Percentiles rank a stretch among this genome's conserved stretches.
These are phyloP conservation scores for Prosapia bicincta DNA, from an alignment of 2,888 invertebrate genomes.

Conservation along the genomic window DNA sequence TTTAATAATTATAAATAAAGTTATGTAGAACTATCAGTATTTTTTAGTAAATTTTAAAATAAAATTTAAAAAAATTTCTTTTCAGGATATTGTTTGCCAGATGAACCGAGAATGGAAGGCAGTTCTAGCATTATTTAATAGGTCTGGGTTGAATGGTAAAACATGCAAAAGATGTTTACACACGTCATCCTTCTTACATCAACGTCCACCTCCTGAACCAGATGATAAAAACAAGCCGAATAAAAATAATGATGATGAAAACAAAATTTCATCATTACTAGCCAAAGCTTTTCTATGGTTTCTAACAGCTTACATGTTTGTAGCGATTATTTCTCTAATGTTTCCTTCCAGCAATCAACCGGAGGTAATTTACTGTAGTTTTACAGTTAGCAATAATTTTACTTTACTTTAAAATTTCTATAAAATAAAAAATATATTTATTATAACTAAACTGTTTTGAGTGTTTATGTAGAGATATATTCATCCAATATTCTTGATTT, in stretches of 20 bases:
- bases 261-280: conserved; percentile 66
- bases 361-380: conserved; percentile 58
- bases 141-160: neutral
- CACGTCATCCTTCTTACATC: conserved; percentile 11
- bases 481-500: too few species aligned
- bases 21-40: too few species aligned
- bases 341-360: conserved; percentile 68
- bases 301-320: conserved; percentile 69
- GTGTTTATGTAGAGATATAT: neutral
- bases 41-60: too few species aligned
- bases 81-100: neutral
- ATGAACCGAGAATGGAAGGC: conserved; percentile 14
- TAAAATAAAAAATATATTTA: too few species aligned
- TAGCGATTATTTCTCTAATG: conserved; percentile 66
- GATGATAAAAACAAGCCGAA: conserved; percentile 35
- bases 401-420: too few species aligned
- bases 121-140: conserved; percentile 6
- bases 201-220: conserved; percentile 13
- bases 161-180: conserved; percentile 19
- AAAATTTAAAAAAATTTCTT: too few species aligned
- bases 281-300: conserved; percentile 79
- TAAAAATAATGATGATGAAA: conserved; percentile 58
- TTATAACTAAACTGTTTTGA: neutral
- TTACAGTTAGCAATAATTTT: neutral
- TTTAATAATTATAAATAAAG: too few species aligned